A percentile compares a stretch with the other conserved stretches of the same genome.
phyloP scores from a whole-genome alignment of 2,113 vertebrate species.

The Illadopsis cleaveri region DNA sequence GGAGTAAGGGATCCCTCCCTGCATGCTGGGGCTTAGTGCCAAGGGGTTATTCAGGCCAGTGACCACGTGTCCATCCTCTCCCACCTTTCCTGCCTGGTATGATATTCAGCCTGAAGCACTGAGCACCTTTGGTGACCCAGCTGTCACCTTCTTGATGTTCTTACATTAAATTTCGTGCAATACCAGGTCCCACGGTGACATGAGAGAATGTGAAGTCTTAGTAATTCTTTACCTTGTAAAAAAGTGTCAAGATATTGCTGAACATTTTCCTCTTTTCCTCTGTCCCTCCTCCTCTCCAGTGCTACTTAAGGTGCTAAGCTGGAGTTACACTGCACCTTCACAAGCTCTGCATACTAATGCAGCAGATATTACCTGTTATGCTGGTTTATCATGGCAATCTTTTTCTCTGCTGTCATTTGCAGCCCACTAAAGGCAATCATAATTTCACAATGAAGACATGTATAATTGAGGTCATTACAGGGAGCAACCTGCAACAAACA shows the following conservation, averaged over 20 bases:
- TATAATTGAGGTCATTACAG: constrained; percentile 72
- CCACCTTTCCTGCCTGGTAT: neutral
- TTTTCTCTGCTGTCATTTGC: constrained; percentile 48
- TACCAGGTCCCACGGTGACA: neutral
- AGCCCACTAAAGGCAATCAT: constrained; percentile 62
- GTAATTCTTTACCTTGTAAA: neutral
- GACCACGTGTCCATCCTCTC: neutral
- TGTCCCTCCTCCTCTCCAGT: neutral
- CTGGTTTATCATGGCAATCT: constrained; percentile 63
- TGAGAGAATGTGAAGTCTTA: neutral
- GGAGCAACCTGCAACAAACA: constrained; percentile 54
- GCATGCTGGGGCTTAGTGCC: rapidly evolving
- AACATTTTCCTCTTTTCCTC: neutral
- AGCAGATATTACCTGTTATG: constrained; percentile 44
- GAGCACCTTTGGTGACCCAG: neutral
- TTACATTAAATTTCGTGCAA: neutral
- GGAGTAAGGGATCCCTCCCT: neutral
- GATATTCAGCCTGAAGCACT: neutral
- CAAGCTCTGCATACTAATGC: constrained; percentile 41
- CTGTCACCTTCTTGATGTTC: neutral
- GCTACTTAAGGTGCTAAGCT: neutral
- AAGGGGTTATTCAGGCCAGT: neutral
- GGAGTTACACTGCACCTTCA: neutral
- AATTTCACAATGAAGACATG: constrained; percentile 70
- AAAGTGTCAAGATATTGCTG: neutral